phyloP scores from a whole-genome alignment of 2,113 vertebrate species.

The Indri indri region DNA sequence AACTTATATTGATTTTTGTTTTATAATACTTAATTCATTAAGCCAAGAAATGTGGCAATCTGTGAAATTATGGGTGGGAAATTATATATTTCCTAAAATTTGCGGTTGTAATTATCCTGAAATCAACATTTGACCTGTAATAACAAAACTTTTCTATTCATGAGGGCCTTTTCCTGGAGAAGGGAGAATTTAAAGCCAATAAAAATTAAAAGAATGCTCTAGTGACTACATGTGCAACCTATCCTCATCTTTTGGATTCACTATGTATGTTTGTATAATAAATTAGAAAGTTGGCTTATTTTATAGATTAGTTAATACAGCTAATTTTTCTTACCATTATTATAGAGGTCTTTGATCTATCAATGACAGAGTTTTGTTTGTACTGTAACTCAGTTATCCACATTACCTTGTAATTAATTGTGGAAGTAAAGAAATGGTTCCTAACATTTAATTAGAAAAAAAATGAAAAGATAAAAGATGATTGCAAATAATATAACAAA shows the following conservation, averaged over 20 bases:
- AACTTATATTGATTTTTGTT: slow-evolving; percentile 12
- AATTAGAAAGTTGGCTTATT: background rate
- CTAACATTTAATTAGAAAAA: background rate
- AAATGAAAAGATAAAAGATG: background rate
- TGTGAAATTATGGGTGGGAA: background rate
- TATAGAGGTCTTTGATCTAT: background rate
- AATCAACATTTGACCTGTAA: background rate
- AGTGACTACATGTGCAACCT: background rate
- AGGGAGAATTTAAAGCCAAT: background rate
- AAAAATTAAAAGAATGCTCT: background rate
- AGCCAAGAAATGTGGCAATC: background rate
- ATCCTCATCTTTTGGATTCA: background rate
- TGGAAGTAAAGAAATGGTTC: background rate
- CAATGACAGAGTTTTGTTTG: background rate
- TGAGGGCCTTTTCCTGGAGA: background rate
- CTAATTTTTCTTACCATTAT: background rate
- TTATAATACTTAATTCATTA: background rate
- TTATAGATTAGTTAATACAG: background rate
- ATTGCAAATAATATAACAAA: background rate
- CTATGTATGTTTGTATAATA: background rate
- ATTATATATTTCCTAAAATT: background rate
- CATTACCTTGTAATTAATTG: background rate
- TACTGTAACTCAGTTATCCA: background rate
- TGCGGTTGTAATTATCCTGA: background rate
- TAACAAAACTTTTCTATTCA: background rate